phyloP scores from a whole-genome alignment of 1,140 invertebrate genomes.

The Musca domestica region DNA sequence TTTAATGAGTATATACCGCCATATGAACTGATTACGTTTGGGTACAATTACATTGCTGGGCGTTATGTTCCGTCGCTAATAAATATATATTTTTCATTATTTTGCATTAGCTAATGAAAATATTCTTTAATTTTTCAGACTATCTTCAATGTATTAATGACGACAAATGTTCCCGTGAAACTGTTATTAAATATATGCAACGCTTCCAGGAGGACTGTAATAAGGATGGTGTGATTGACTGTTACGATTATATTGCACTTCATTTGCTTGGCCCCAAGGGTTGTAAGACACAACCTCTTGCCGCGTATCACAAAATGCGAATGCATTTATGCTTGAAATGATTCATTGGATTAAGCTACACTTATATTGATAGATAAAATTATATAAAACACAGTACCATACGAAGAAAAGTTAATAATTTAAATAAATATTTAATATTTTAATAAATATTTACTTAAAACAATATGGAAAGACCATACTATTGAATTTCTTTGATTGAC shows the following conservation, averaged over 20 bases:
- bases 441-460: not conserved
- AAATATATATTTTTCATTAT: too few species aligned
- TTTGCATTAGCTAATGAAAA: too few species aligned
- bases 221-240: slow-evolving; percentile 37
- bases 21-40: too few species aligned
- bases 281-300: slow-evolving; percentile 24
- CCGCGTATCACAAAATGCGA: not conserved
- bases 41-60: too few species aligned
- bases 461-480: too few species aligned
- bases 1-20: too few species aligned
- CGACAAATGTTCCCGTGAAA: slow-evolving; percentile 28
- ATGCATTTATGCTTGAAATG: not conserved
- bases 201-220: slow-evolving; percentile 37
- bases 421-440: not conserved
- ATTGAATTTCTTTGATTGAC: too few species aligned
- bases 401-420: not conserved
- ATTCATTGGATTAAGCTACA: not conserved
- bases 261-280: slow-evolving; percentile 39
- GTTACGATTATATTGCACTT: slow-evolving; percentile 40
- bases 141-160: slow-evolving; percentile 23
- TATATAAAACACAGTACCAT: not conserved
- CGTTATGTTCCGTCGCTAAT: too few species aligned
- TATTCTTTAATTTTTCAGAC: slow-evolving; percentile 1
- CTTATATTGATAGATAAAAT: not conserved
- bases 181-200: slow-evolving; percentile 35